Evolutionary conservation across 2,888 invertebrate species (phyloP), one percentile per base, ranked within the genome.

Genomic region (Patella ulyssiponensis): DNA sequence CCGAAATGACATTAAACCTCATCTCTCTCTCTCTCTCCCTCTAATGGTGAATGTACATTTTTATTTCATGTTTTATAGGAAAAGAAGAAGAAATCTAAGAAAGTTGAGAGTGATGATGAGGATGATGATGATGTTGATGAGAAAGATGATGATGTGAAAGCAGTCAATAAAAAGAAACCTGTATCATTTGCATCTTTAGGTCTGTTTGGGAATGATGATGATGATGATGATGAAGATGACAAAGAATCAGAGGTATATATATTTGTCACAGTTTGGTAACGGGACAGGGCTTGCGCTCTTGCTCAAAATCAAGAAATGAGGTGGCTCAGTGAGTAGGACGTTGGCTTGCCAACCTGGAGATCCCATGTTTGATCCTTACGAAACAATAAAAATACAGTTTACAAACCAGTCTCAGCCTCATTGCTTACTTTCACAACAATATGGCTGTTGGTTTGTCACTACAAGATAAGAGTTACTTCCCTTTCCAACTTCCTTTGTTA

Each of bases 71-170:
- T 56, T 58, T 53, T 53, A 23, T 69, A 81, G 77, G 82, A 86
- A 77, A 81, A 85, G 71, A 84, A 86, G 78, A 84, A 82, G 53
- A 79, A 80, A 53, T 76, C 77, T 74, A 74, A 27, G 23, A 78
- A 77, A 11, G 73, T 75, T 23, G 81, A 79, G 73, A 78, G 83
- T 27, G 78, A 80, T 23, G 76, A 81, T 15, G 79, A 77, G 7
- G 81, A 80, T 14, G 79, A 81, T n/a, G 80, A 80, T 3, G 84
- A 27, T n/a, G n/a, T n/a, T n/a, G n/a, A 80, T 11, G 83, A 79
- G 44, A 84, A 84, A 20, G 85, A 86, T 74, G 84, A 81, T 69
- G 81, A 78, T 23, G 81, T 82, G 73, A 78, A 78, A 74, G 76
- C 51, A 33, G 78, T 17, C 15, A 74, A 74, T 74, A 77, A 70